Base-by-base conservation (phyloP, 2,113 vertebrate species). In the Podarcis cretensis region DNA sequence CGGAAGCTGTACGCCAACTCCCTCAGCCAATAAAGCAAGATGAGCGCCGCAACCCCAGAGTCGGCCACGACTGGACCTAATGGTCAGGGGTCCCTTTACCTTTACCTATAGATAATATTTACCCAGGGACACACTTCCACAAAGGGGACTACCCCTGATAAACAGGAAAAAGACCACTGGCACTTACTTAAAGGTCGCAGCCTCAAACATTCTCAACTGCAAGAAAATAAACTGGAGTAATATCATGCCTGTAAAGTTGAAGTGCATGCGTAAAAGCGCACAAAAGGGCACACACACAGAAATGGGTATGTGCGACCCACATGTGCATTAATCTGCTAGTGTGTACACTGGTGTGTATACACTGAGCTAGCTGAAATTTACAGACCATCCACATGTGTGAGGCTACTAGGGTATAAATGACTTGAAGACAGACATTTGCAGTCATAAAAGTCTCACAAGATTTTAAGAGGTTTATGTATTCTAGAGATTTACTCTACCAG, bases 191-290 rank as follows among this genome's bases (percentile, higher is more conserved):
- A 63, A 37, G 12, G 21, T 3, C 27, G 6, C n/a, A 21, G 68
- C 69, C 91, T 77, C 83, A 74, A n/a, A 18, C n/a, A 21, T 40
- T 68, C 91, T 80, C 83, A 74, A n/a, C 13, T 59, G 32, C 1
- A 25, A n/a, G 91, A 89, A 63, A 59, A 32, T 12, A 63, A 81
- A 32, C 16, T 63, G 20, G 48, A 1, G 69, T 20, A 4, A 27
- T 2, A 78, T 9, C 16, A 78, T 78, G 6, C 10, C 25, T 54
- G 68, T 30, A 25, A 63, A 27, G 68, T 27, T 10, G 23, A 25
- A 6, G 9, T 30, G 59, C 18, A 63, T 63, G 59, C 14, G 0
- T 5, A 20, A 63, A 63, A 18, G 59, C 5, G 1, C 59, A 63
- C 59, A 63, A 63, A 63, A 63, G 59, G 18, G 59, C 59, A 63